Evolutionary conservation across 2,797 vertebrate genomes (phyloP).

Genomic region (Tangara arthus): DNA sequence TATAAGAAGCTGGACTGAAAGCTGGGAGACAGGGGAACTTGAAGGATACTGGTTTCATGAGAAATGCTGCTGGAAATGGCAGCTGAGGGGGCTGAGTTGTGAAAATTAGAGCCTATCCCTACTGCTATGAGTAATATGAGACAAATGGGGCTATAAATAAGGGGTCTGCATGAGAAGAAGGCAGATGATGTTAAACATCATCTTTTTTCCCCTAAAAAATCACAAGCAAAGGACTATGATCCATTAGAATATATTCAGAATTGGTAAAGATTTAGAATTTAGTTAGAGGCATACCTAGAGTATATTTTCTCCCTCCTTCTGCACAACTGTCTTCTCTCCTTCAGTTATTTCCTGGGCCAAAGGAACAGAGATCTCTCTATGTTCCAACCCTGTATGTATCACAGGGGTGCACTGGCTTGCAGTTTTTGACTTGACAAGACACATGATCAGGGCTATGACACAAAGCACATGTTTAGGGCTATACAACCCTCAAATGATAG

Average conservation of each 20-base stretch:
- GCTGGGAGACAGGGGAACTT: rapidly evolving
- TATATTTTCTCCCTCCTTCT: neutral
- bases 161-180: neutral
- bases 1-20: neutral
- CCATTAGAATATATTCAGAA: neutral
- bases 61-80: neutral
- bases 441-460: neutral
- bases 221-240: neutral
- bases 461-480: neutral
- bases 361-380: neutral
- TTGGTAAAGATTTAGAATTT: neutral
- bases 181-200: neutral
- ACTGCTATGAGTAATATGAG: neutral
- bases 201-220: neutral
- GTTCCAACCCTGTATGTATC: neutral
- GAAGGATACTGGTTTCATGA: neutral
- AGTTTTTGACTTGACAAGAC: neutral
- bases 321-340: neutral
- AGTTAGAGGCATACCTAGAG: neutral
- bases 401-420: neutral
- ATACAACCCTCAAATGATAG: neutral
- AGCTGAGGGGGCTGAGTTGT: neutral
- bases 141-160: neutral
- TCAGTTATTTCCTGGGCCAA: neutral
- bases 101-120: neutral